Evolutionary conservation across 30 jellyfish, hydroid and myxozoan species (phyloP).

Genomic region (Rhopilema esculentum): DNA sequence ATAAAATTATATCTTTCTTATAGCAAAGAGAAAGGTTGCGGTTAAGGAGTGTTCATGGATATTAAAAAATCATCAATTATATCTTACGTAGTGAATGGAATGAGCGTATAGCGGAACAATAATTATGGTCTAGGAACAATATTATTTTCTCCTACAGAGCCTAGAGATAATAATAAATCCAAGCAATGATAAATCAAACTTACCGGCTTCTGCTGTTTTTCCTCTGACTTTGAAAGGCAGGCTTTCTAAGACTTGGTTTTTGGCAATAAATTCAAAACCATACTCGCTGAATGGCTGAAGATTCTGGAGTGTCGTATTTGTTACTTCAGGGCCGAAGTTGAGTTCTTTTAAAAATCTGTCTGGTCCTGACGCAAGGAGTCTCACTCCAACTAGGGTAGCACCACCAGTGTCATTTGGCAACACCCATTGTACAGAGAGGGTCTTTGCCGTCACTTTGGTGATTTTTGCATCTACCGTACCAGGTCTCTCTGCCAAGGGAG

Average conservation of each 20-base stretch:
- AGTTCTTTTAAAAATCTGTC: not conserved
- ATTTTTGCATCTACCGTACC: slow-evolving; percentile 43
- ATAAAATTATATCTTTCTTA: too few species aligned
- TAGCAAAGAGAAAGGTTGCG: too few species aligned
- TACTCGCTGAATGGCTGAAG: slow-evolving; percentile 68
- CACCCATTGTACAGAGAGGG: slow-evolving; percentile 25
- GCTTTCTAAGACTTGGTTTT: slow-evolving; percentile 63
- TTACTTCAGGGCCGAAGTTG: slow-evolving; percentile 5
- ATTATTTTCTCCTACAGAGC: too few species aligned
- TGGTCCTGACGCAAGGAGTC: not conserved
- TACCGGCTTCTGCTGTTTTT: slow-evolving; percentile 76
- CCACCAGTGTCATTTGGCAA: slow-evolving; percentile 77
- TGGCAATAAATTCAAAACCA: slow-evolving; percentile 41
- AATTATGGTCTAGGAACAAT: too few species aligned
- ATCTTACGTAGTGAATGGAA: too few species aligned
- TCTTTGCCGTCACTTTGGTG: slow-evolving; percentile 15
- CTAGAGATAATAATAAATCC: too few species aligned
- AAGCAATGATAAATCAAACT: too few species aligned
- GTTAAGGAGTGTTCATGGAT: too few species aligned
- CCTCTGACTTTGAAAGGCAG: slow-evolving; percentile 8
- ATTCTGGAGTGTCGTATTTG: slow-evolving; percentile 11
- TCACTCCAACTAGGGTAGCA: slow-evolving; percentile 15
- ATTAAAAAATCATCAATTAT: too few species aligned
- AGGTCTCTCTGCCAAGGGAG: slow-evolving; percentile 62
- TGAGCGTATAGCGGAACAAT: too few species aligned